A percentile compares a stretch with the other conserved stretches of the same genome.
Conservation (phyloP, 2,888 invertebrate species). For the Anthrax anthrax region DNA sequence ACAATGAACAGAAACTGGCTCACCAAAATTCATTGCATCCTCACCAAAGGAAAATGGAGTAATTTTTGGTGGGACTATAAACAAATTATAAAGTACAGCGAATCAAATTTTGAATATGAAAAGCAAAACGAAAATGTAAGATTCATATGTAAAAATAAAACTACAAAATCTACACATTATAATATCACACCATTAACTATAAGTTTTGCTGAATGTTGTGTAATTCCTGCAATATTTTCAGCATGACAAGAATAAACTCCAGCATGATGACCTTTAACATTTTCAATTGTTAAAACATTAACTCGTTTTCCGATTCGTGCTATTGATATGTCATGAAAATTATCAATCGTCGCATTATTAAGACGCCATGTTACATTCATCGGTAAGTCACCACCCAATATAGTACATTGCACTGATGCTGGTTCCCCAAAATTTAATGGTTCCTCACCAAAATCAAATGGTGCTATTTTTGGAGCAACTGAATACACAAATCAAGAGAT, state of each 20-base stretch:
- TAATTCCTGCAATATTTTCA: constrained; percentile 45
- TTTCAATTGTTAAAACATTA: constrained; percentile 44
- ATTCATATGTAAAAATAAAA: no score
- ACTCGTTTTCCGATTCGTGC: constrained; percentile 49
- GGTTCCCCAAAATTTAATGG: constrained; percentile 46
- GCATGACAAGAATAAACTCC: constrained; percentile 59
- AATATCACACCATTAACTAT: constrained; percentile 43
- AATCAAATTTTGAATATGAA: neutral
- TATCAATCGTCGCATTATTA: constrained; percentile 30
- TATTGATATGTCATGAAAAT: constrained; percentile 36
- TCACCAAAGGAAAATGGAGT: constrained; percentile 57
- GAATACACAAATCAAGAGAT: no score
- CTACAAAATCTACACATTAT: no score
- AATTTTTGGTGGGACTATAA: constrained; percentile 49
- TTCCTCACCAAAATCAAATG: constrained; percentile 45
- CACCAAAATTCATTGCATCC: constrained; percentile 53
- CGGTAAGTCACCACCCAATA: constrained; percentile 49
- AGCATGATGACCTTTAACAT: constrained; percentile 41
- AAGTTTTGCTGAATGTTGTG: constrained; percentile 43
- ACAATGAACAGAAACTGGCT: constrained; percentile 44
- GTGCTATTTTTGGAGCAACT: constrained; percentile 40
- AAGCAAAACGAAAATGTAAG: no score
- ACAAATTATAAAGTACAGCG: no score
- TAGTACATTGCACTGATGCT: constrained; percentile 44
- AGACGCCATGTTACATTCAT: constrained; percentile 47